Evolutionary conservation across 2,113 vertebrate genomes (phyloP).

Genomic region (Porphyrio hochstetteri): DNA sequence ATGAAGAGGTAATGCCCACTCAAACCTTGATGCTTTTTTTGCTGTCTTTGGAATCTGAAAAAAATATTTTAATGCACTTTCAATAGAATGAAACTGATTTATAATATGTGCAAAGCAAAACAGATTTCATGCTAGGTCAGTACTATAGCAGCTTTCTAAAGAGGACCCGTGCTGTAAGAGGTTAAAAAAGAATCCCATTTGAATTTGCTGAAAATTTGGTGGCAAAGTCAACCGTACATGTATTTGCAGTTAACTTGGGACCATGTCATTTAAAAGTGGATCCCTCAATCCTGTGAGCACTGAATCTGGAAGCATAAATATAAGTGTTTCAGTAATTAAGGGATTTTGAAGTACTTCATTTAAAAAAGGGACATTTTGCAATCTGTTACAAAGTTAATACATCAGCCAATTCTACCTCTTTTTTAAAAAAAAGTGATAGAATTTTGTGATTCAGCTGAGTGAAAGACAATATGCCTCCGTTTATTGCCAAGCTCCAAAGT

Average conservation of each 20-base stretch:
- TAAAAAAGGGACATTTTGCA: neutral
- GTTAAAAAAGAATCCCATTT: neutral
- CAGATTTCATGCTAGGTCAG: neutral
- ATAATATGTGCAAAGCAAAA: neutral
- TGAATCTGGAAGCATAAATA: neutral
- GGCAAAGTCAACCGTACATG: neutral
- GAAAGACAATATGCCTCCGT: neutral
- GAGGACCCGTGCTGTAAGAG: neutral
- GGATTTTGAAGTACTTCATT: neutral
- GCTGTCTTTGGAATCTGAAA: neutral
- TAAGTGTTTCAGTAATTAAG: neutral
- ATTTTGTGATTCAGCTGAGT: neutral
- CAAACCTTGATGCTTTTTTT: neutral
- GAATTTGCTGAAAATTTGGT: neutral
- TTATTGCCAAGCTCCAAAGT: neutral
- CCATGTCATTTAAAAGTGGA: neutral
- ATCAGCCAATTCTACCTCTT: neutral
- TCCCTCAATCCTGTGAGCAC: neutral
- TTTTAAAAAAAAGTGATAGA: neutral
- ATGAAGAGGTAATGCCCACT: neutral
- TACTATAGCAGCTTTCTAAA: neutral
- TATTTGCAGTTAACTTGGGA: neutral
- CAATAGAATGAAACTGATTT: neutral
- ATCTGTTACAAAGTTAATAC: neutral
- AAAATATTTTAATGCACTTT: neutral